phyloP scores from a whole-genome alignment of 2,113 vertebrate genomes.

The Neogobius melanostomus region DNA sequence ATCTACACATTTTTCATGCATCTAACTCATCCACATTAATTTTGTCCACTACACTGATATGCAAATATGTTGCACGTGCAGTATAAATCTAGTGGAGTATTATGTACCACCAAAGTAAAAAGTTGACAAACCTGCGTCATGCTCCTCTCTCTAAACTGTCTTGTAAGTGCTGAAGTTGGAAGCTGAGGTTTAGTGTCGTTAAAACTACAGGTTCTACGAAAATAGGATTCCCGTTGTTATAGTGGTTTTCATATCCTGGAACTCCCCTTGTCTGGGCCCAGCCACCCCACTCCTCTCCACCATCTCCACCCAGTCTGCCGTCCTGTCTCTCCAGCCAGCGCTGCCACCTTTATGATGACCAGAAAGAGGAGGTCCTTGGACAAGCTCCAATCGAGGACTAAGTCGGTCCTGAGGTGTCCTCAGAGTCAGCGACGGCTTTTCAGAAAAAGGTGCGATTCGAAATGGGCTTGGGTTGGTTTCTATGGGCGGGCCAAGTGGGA shows the following conservation, averaged over 20 bases:
- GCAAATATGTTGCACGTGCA: too few species aligned
- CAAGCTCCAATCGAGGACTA: conserved; percentile 74
- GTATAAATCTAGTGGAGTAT: background rate
- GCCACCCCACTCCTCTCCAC: conserved; percentile 73
- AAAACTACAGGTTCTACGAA: conserved; percentile 91
- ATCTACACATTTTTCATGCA: too few species aligned
- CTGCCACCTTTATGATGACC: conserved; percentile 54
- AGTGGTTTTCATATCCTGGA: conserved; percentile 27
- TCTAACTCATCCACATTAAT: too few species aligned
- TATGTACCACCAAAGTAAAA: background rate
- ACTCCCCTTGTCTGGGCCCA: conserved; percentile 32
- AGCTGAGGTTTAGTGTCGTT: conserved; percentile 83
- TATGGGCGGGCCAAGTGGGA: conserved; percentile 71
- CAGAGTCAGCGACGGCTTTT: conserved; percentile 53
- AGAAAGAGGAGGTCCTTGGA: conserved; percentile 63
- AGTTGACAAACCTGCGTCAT: conserved; percentile 78
- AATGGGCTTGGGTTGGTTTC: conserved; percentile 74
- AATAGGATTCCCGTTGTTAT: conserved; percentile 78
- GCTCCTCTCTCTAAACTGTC: conserved; percentile 90
- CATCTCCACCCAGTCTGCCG: conserved; percentile 82
- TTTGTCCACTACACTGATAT: too few species aligned
- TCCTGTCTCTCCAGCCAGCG: conserved; percentile 75
- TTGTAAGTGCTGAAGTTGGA: conserved; percentile 64
- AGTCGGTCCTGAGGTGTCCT: conserved; percentile 64
- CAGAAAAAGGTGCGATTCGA: conserved; percentile 79